phyloP scores from a whole-genome alignment of 2,797 vertebrate genomes.

The Neosilurus hyrtlii region DNA sequence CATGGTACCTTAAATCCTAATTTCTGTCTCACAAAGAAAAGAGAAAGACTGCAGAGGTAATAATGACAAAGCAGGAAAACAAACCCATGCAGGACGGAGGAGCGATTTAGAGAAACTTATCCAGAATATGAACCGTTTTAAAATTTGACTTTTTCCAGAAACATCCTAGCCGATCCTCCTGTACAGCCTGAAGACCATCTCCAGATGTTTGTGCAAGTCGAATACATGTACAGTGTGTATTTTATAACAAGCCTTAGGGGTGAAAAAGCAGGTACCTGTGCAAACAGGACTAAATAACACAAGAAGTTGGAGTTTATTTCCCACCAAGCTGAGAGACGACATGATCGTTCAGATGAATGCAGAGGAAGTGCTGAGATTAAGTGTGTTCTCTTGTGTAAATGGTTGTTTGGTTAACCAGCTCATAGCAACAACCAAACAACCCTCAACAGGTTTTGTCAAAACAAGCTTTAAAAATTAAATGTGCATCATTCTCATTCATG shows the following conservation, averaged over 20 bases:
- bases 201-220: background rate
- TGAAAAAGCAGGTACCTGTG: background rate
- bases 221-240: background rate
- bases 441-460: background rate
- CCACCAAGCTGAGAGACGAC: background rate
- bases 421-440: background rate
- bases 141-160: background rate
- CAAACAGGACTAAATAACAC: conserved; percentile 6
- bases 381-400: background rate
- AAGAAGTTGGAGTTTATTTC: background rate
- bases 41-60: background rate
- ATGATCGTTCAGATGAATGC: background rate
- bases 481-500: no score
- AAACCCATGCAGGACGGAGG: background rate
- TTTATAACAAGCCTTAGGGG: background rate
- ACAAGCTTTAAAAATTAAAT: background rate
- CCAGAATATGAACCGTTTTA: background rate
- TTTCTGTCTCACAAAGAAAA: background rate
- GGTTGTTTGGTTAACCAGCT: background rate
- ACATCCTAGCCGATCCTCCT: background rate
- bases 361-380: conserved; percentile 1
- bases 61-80: background rate
- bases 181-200: no score
- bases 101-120: background rate
- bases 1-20: conserved; percentile 20